A percentile compares a stretch with the other conserved stretches of the same genome.
Evolutionary conservation across 2,888 invertebrate species (phyloP).

Genomic region (Brenthis hecate): DNA sequence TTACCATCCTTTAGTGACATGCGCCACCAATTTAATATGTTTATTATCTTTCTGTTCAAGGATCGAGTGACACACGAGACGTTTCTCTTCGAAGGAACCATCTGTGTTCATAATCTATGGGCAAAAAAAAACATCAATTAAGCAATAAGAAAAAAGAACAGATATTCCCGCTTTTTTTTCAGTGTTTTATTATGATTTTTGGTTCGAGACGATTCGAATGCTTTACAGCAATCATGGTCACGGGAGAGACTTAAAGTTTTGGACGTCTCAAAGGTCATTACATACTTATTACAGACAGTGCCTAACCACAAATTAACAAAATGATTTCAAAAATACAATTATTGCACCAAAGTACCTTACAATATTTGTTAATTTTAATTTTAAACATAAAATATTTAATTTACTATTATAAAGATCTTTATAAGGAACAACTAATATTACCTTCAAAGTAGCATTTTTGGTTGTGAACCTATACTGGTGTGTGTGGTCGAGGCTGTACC

Average conservation of each 20-base stretch:
- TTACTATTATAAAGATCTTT: no score
- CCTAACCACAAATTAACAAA: no score
- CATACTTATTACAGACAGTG: no score
- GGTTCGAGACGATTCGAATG: no score
- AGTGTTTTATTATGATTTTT: no score
- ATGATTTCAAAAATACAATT: no score
- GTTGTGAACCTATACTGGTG: conserved; percentile 88
- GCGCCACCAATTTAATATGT: conserved; percentile 86
- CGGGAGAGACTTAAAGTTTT: background rate
- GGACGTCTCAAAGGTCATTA: background rate
- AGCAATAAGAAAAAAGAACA: background rate
- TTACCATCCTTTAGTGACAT: conserved; percentile 90
- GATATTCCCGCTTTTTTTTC: no score
- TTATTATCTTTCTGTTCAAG: conserved; percentile 81
- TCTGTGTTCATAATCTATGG: conserved; percentile 73
- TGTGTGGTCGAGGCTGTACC: conserved; percentile 89
- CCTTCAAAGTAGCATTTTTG: conserved; percentile 87
- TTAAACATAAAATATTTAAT: no score
- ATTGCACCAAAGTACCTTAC: no score
- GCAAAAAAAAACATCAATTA: background rate
- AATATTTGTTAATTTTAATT: no score
- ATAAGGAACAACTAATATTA: no score
- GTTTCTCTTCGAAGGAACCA: conserved; percentile 76
- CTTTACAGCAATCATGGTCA: no score
- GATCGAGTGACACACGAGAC: conserved; percentile 84